Conservation (phyloP, 2,888 invertebrate species). For the Petrophora chlorosata region DNA sequence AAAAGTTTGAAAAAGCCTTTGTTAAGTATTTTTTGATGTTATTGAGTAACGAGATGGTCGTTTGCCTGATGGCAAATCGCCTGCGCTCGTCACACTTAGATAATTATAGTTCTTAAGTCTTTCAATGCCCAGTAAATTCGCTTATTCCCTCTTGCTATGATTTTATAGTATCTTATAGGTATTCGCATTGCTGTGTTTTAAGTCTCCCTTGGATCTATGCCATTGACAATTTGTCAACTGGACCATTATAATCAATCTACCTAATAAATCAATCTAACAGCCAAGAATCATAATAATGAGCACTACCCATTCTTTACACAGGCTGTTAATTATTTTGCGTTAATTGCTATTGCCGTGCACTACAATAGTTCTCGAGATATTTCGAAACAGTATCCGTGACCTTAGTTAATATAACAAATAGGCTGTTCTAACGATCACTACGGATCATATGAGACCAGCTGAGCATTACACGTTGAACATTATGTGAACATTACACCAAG, state of each 20-base stretch:
- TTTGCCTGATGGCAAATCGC: too few relatives aligned
- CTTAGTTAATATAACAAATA: conserved; percentile 69
- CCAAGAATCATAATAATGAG: conserved; percentile 3
- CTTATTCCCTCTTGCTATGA: too few relatives aligned
- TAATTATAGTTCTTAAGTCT: too few relatives aligned
- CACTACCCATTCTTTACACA: conserved; percentile 6
- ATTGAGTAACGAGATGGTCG: too few relatives aligned
- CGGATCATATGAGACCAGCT: conserved; percentile 54
- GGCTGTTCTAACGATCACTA: conserved; percentile 54
- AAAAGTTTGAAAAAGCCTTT: too few relatives aligned
- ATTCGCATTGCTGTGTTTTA: too few relatives aligned
- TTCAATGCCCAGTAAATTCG: too few relatives aligned
- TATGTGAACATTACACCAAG: conserved; percentile 58
- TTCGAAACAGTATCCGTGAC: conserved; percentile 54
- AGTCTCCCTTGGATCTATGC: too few relatives aligned
- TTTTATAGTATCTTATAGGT: too few relatives aligned
- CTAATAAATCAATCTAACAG: conserved; percentile 16
- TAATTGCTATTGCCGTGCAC: conserved; percentile 32
- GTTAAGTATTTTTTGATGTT: too few relatives aligned
- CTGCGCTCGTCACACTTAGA: too few relatives aligned
- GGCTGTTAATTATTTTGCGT: conserved; percentile 17
- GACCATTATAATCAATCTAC: conserved; percentile 1
- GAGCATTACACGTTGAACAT: conserved; percentile 31
- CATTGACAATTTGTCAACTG: neutral
- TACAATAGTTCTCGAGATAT: conserved; percentile 31